Conservation (phyloP, 2,113 vertebrate species). For the Mustela lutreola region DNA sequence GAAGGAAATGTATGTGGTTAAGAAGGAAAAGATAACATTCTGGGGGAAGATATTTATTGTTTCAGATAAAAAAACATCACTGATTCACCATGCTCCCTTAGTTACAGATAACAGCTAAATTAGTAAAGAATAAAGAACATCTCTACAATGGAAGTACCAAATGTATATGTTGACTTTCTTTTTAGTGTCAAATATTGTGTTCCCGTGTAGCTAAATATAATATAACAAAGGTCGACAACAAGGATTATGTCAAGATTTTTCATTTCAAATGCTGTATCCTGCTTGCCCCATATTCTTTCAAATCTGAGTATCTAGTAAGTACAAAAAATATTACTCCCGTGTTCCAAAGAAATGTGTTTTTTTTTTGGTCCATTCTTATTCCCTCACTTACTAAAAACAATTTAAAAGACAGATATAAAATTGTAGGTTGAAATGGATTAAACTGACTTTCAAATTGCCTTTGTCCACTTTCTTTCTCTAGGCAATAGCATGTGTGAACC, state of each 20-base stretch:
- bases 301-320: neutral
- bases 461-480: neutral
- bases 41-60: neutral
- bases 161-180: neutral
- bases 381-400: neutral
- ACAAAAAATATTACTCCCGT: neutral
- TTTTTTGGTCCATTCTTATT: neutral
- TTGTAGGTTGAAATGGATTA: neutral
- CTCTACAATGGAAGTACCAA: neutral
- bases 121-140: neutral
- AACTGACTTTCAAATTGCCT: neutral
- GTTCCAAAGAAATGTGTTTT: neutral
- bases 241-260: neutral
- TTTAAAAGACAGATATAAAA: neutral
- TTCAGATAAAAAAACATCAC: neutral
- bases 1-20: neutral
- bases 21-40: neutral
- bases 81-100: neutral
- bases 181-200: neutral
- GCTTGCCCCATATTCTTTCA: neutral
- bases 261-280: neutral
- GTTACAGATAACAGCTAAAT: neutral
- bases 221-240: neutral
- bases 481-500: neutral
- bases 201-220: neutral